Evolutionary conservation across 1,140 invertebrate genomes (phyloP).

Genomic region (Uloborus diversus): DNA sequence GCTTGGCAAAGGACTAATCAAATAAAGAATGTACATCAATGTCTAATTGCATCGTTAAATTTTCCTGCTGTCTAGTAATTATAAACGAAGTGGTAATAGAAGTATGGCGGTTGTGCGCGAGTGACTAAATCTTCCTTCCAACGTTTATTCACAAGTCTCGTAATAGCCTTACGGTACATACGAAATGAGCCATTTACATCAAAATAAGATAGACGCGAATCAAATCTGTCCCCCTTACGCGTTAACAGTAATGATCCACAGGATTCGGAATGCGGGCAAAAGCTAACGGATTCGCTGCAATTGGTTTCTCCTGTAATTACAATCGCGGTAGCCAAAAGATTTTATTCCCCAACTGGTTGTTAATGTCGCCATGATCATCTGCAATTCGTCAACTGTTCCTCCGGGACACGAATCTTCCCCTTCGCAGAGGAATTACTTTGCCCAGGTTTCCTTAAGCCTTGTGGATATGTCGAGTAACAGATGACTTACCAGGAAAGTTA

Average conservation of each 20-base stretch:
- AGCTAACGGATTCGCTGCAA: neutral
- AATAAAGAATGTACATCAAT: slow-evolving; percentile 33
- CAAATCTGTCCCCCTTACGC: slow-evolving; percentile 33
- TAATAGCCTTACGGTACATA: slow-evolving; percentile 45
- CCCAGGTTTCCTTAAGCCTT: neutral
- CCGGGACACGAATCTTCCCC: neutral
- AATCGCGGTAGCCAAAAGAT: slow-evolving; percentile 21
- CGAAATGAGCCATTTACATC: slow-evolving; percentile 53
- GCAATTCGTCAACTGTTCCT: slow-evolving; percentile 21
- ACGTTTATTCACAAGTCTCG: neutral
- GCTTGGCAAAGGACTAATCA: slow-evolving; percentile 8
- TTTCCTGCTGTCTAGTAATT: neutral
- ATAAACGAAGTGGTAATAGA: neutral
- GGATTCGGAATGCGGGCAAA: slow-evolving; percentile 7
- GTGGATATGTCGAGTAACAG: no score
- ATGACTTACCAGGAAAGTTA: no score
- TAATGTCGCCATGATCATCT: slow-evolving; percentile 19
- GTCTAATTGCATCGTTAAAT: slow-evolving; percentile 18
- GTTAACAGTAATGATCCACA: slow-evolving; percentile 33
- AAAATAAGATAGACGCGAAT: slow-evolving; percentile 46
- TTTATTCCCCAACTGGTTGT: slow-evolving; percentile 37
- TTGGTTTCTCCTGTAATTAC: slow-evolving; percentile 27
- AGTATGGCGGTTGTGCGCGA: neutral
- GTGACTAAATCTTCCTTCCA: neutral
- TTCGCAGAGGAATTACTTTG: slow-evolving; percentile 25